Percentiles rank a stretch among this genome's conserved stretches.
Conservation (phyloP, 2,113 vertebrate species). For the Dryoscopus gambensis region DNA sequence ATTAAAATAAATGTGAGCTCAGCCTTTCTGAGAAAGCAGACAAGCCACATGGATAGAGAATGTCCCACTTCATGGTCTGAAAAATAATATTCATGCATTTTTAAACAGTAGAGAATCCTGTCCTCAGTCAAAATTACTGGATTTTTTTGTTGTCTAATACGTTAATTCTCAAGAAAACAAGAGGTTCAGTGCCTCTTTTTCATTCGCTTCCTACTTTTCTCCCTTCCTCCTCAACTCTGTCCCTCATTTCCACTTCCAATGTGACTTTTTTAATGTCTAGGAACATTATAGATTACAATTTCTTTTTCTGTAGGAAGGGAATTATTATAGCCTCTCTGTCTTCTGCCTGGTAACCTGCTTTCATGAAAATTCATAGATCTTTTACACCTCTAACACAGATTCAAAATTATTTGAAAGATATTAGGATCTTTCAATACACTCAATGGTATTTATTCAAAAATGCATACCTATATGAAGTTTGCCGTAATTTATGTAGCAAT, state of each 20-base stretch:
- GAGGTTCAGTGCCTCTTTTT: neutral
- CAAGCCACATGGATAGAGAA: neutral
- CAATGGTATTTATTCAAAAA: neutral
- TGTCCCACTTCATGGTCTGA: neutral
- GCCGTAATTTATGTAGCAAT: neutral
- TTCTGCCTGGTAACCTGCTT: neutral
- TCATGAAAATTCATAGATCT: neutral
- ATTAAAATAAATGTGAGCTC: neutral
- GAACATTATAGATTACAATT: neutral
- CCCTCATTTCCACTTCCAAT: neutral
- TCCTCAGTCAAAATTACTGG: neutral
- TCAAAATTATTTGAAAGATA: neutral
- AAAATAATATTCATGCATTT: neutral
- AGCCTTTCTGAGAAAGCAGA: neutral
- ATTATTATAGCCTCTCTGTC: neutral
- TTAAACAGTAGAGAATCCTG: neutral
- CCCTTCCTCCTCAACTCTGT: neutral
- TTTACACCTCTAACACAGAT: neutral
- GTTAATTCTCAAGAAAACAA: neutral
- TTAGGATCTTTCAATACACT: neutral
- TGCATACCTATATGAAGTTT: neutral
- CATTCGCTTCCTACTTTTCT: neutral
- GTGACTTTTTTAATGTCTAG: neutral
- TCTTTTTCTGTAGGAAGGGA: neutral
- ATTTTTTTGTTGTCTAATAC: neutral